Evolutionary conservation across 1,140 invertebrate species (phyloP), one percentile per base, ranked within the genome.

Genomic region (Notospermus geniculatus): DNA sequence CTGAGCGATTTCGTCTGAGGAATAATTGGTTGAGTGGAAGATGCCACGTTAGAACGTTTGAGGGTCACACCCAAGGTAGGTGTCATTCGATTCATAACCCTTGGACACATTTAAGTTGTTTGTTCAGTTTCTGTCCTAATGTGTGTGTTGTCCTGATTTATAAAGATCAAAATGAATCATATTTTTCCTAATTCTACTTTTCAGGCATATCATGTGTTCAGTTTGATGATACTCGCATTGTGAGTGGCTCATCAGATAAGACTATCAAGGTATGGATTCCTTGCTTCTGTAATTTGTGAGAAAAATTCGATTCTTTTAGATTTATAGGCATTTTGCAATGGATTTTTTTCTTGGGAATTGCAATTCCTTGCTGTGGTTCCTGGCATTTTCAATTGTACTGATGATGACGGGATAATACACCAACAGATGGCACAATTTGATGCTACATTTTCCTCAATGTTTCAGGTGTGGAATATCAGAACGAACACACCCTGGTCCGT

Each of bases 401-500:
- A 11, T 43, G 39, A 11, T 43, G 19, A 43, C 11, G 39, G 11
- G 11, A 43, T 43, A 13, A 43, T 13, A 43, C 11, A 13, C 39
- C 19, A 19, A 19, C 39, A 13, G 39, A 19, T 43, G 39, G 39
- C 11, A 13, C 19, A 13, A 13, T 19, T 13, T 13, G 19, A 13
- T 19, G 39, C 19, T 43, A 19, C 19, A 43, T 43, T 19, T 13
- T 13, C 39, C 11, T 66, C 9, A 32, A 58, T 30, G 22, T 13
- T 30, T 50, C 32, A 80, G 79, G 79, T 82, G n/a, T 82, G 79
- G 79, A 81, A 82, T 63, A 80, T 80, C 43, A 62, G 78, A 0
- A 85, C 84, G n/a, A 85, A 85, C 72, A 82, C 80, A 57, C 81
- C 77, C 5, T 84, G 83, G 82, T 82, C 83, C 59, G 83, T 84